A percentile compares a stretch with the other conserved stretches of the same genome.
Evolutionary conservation across 2,113 vertebrate genomes (phyloP).

Genomic region (Ifrita kowaldi): DNA sequence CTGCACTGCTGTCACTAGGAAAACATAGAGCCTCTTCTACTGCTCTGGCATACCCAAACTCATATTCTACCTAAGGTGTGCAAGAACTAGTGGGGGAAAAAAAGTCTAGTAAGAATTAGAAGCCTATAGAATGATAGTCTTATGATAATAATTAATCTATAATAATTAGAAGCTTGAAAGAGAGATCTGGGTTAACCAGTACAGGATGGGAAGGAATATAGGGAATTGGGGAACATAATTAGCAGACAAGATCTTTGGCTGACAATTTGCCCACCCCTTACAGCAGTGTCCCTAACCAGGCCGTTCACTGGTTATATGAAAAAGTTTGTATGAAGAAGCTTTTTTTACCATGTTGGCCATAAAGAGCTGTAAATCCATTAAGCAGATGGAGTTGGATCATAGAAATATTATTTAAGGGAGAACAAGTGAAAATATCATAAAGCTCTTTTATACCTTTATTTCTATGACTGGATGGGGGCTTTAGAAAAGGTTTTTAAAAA

Average conservation of each 20-base stretch:
- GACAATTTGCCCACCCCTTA: background rate
- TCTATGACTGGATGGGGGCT: background rate
- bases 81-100: background rate
- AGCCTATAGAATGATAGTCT: background rate
- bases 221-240: background rate
- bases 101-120: background rate
- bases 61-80: background rate
- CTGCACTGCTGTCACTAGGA: background rate
- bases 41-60: background rate
- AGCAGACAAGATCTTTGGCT: background rate
- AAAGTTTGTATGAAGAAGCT: background rate
- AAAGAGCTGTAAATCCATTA: background rate
- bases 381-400: background rate
- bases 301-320: background rate
- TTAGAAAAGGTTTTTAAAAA: background rate
- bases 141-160: background rate
- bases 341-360: background rate
- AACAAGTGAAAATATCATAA: background rate
- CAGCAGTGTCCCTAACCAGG: background rate
- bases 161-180: background rate
- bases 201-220: background rate
- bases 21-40: background rate
- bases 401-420: background rate
- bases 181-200: background rate
- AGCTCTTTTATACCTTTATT: background rate